Evolutionary conservation across 2,888 invertebrate species (phyloP).

Genomic region (Parnassius glacialis): DNA sequence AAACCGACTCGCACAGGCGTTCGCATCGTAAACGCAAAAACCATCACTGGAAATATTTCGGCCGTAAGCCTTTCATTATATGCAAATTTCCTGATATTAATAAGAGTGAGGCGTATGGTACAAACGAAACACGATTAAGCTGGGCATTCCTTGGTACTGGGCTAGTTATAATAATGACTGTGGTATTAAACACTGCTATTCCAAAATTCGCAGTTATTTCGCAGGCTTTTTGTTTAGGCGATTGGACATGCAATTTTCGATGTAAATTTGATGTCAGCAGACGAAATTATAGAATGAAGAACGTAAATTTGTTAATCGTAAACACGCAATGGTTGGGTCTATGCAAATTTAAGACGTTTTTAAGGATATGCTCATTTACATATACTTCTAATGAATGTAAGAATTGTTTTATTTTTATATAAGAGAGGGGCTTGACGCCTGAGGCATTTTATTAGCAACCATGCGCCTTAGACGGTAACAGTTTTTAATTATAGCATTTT

Average conservation of each 20-base stretch:
- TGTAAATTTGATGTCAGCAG: conserved; percentile 25
- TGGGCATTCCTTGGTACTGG: conserved; percentile 25
- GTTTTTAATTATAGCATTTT: too few relatives aligned
- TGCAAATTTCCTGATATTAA: conserved; percentile 38
- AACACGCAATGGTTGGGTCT: conserved; percentile 9
- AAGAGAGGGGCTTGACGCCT: too few relatives aligned
- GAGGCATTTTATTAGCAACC: too few relatives aligned
- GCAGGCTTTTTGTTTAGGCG: conserved; percentile 24
- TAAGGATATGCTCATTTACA: too few relatives aligned
- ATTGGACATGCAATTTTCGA: conserved; percentile 32
- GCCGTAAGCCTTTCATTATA: conserved; percentile 38
- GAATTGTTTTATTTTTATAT: too few relatives aligned
- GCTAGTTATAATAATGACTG: conserved; percentile 31
- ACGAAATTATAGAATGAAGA: conserved; percentile 16
- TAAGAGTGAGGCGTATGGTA: conserved; percentile 31
- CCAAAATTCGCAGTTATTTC: conserved; percentile 24
- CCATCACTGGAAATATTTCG: conserved; percentile 33
- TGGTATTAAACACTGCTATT: conserved; percentile 27
- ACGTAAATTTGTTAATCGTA: not conserved
- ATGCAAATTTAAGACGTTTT: not conserved
- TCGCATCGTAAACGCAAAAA: conserved; percentile 34
- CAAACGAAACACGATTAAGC: conserved; percentile 33
- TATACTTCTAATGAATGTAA: too few relatives aligned
- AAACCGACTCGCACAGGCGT: conserved; percentile 12
- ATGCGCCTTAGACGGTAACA: too few relatives aligned